These are phyloP conservation scores for Petroica traversi DNA, from an alignment of 2,113 vertebrate genomes.

Conservation along the genomic window DNA sequence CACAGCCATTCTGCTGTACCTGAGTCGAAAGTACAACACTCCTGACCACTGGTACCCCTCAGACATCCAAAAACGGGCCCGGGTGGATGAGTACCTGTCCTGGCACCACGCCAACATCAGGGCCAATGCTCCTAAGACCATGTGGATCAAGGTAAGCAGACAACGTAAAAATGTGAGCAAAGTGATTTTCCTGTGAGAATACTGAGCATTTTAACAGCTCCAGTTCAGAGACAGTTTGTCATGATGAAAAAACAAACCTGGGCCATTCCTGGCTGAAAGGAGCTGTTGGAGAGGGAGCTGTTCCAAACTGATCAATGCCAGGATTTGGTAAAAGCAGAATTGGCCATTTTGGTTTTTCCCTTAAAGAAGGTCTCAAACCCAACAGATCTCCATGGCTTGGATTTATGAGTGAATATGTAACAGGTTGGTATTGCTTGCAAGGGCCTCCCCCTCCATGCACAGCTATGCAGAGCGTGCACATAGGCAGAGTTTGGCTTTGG, in stretches of 20 bases:
- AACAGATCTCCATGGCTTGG: neutral
- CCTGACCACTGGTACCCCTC: conserved; percentile 84
- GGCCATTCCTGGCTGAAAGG: neutral
- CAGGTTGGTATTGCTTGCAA: neutral
- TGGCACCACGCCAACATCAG: conserved; percentile 80
- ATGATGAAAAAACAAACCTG: neutral
- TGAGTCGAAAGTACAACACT: conserved; percentile 78
- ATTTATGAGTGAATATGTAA: neutral
- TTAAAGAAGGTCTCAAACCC: neutral
- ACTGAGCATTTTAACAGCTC: neutral
- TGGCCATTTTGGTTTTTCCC: neutral
- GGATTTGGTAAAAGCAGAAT: neutral
- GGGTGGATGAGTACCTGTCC: conserved; percentile 79
- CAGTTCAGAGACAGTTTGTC: neutral
- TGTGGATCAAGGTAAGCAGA: conserved; percentile 67
- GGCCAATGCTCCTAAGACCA: conserved; percentile 74
- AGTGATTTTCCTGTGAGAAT: neutral
- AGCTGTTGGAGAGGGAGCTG: neutral
- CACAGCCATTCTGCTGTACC: conserved; percentile 78
- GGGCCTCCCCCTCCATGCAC: neutral
- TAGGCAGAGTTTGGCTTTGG: neutral
- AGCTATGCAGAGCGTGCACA: neutral
- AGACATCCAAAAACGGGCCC: conserved; percentile 74
- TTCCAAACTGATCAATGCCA: neutral
- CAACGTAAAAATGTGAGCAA: neutral